phyloP scores from a whole-genome alignment of 2,797 vertebrate species.

The Sylvilagus floridanus region DNA sequence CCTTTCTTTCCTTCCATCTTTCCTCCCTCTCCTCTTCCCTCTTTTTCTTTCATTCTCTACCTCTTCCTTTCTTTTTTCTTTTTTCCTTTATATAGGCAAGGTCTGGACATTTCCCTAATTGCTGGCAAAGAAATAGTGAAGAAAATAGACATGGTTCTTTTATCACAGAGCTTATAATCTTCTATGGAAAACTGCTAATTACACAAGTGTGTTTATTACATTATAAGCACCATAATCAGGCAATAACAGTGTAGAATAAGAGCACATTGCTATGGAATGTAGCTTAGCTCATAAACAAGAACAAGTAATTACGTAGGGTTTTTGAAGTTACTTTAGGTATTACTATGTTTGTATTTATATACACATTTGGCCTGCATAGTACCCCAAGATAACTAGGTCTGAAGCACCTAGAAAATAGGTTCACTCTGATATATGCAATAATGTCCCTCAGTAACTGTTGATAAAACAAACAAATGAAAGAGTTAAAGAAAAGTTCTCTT shows the following conservation, averaged over 20 bases:
- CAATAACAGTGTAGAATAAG: neutral
- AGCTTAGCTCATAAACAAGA: neutral
- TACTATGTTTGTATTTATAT: neutral
- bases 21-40: neutral
- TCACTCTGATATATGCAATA: neutral
- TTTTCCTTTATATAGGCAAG: neutral
- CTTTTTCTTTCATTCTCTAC: neutral
- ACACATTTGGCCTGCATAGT: neutral
- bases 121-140: neutral
- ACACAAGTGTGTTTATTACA: neutral
- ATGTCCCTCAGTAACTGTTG: neutral
- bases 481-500: neutral
- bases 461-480: conserved; percentile 25
- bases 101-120: neutral
- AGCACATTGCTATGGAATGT: neutral
- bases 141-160: neutral
- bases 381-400: neutral
- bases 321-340: neutral
- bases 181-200: neutral
- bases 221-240: neutral
- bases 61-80: neutral
- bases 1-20: neutral
- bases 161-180: neutral
- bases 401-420: neutral
- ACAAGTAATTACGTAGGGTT: neutral